Percentiles rank a stretch among this genome's conserved stretches.
Evolutionary conservation across 92 coral and sea anemone genomes (phyloP).

Genomic region (Virgularia gustaviana): DNA sequence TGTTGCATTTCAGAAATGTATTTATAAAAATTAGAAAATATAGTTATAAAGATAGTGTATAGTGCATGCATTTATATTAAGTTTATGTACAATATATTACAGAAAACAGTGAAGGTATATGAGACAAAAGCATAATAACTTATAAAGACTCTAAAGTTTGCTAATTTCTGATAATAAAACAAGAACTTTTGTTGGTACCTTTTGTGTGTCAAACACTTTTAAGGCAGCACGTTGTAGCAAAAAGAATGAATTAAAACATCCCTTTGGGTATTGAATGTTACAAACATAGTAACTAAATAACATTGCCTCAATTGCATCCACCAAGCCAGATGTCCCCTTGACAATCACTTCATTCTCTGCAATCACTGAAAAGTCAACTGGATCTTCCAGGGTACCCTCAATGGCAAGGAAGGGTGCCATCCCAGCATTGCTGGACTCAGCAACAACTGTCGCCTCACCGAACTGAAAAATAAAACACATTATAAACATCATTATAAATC

Average conservation of each 20-base stretch:
- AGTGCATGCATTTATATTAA: too few relatives aligned
- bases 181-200: conserved; percentile 1
- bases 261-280: conserved; percentile 17
- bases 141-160: neutral
- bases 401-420: conserved; percentile 9
- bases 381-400: neutral
- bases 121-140: neutral
- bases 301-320: conserved; percentile 5
- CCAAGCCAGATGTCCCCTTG: neutral
- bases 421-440: neutral
- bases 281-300: conserved; percentile 13
- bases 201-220: neutral
- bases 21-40: too few relatives aligned
- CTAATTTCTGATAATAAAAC: neutral
- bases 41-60: neutral
- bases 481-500: too few relatives aligned
- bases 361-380: neutral
- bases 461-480: neutral
- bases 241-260: conserved; percentile 1
- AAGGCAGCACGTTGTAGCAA: neutral
- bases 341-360: conserved; percentile 1
- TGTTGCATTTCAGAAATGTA: too few relatives aligned
- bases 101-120: too few relatives aligned
- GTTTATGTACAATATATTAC: neutral
- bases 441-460: conserved; percentile 4